Conservation (phyloP, 1,140 invertebrate genomes). For the Arion vulgaris region DNA sequence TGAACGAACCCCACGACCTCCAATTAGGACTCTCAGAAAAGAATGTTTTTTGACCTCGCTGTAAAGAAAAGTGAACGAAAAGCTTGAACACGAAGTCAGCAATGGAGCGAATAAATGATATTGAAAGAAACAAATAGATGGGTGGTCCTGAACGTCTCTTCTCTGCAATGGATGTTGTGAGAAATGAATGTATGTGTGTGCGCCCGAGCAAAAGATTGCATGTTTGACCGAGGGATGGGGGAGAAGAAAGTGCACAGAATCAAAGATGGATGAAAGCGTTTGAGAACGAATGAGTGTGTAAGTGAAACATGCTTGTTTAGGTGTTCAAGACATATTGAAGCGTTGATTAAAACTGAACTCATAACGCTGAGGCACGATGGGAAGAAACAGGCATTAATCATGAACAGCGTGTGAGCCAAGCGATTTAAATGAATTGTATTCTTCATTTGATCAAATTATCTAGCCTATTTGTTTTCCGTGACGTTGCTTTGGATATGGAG, state of each 20-base stretch:
- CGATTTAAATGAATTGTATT: too few relatives aligned
- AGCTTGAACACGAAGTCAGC: background rate
- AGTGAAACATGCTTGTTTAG: background rate
- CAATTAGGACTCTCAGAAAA: background rate
- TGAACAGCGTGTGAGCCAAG: background rate
- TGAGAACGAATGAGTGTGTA: constrained; percentile 1
- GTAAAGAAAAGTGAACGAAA: background rate
- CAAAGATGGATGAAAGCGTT: too few relatives aligned
- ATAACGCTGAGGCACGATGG: background rate
- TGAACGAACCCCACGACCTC: constrained; percentile 1
- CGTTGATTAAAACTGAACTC: background rate
- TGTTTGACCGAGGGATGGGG: background rate
- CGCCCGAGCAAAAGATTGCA: background rate
- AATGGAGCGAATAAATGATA: background rate
- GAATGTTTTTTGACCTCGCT: background rate
- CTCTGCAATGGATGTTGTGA: background rate
- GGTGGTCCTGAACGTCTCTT: background rate
- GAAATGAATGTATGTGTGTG: background rate
- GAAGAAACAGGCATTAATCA: background rate
- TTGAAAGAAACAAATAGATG: background rate
- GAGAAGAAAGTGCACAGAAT: too few relatives aligned
- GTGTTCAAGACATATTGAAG: background rate
- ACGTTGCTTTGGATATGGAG: background rate
- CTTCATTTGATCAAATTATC: background rate
- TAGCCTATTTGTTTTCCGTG: background rate